These are phyloP conservation scores for Brachyhypopomus occidentalis DNA, from an alignment of 2,113 vertebrate species.

Conservation along the genomic window DNA sequence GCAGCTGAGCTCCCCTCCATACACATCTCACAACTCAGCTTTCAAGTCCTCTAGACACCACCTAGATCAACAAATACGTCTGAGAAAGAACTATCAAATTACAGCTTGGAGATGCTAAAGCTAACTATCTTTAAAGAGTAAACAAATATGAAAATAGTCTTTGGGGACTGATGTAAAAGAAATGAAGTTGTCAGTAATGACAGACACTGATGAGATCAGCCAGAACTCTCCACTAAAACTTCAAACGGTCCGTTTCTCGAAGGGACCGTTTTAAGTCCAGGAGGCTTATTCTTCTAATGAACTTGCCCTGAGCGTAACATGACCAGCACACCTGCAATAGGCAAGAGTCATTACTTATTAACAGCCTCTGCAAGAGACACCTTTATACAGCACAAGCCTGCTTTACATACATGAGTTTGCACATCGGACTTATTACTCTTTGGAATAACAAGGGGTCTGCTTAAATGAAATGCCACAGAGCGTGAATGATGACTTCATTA, in stretches of 20 bases:
- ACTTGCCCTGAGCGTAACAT: conserved; percentile 66
- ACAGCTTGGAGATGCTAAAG: not conserved
- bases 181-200: not conserved
- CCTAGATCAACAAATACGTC: not conserved
- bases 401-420: conserved; percentile 59
- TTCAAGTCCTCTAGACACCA: not conserved
- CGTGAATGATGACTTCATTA: conserved; percentile 1
- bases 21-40: not conserved
- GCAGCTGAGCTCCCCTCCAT: too few species aligned
- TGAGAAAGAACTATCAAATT: not conserved
- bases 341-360: conserved; percentile 72
- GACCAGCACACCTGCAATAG: conserved; percentile 72
- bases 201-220: not conserved
- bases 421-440: conserved; percentile 64
- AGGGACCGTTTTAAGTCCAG: conserved; percentile 65
- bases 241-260: conserved; percentile 17
- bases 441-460: conserved; percentile 47
- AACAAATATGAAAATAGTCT: too few species aligned
- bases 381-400: conserved; percentile 39
- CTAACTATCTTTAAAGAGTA: too few species aligned
- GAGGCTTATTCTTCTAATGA: conserved; percentile 74
- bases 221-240: not conserved
- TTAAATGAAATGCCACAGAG: conserved; percentile 43
- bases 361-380: conserved; percentile 61
- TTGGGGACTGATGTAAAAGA: not conserved